Evolutionary conservation across 2,888 invertebrate genomes (phyloP).

Genomic region (Tipula helvola): DNA sequence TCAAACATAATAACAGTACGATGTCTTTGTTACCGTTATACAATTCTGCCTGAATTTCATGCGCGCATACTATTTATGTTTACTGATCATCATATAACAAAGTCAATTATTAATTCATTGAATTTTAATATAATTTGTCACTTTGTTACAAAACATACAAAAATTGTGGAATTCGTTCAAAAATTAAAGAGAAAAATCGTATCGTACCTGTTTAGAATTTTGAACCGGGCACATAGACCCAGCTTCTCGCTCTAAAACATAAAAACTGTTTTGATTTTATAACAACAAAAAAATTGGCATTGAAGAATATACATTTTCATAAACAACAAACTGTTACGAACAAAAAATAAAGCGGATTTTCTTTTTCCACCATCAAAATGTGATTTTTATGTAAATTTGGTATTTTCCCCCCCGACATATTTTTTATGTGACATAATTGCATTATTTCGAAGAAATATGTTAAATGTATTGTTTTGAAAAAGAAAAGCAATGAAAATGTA

Average conservation of each 20-base stretch:
- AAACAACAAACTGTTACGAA: background rate
- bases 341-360: background rate
- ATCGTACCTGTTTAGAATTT: background rate
- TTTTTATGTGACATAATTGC: background rate
- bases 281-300: background rate
- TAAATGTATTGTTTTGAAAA: background rate
- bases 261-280: background rate
- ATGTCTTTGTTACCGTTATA: too few relatives aligned
- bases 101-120: background rate
- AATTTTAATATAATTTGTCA: background rate
- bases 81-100: background rate
- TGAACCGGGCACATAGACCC: background rate
- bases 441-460: background rate
- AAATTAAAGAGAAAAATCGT: background rate
- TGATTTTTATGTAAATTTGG: background rate
- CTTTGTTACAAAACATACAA: background rate
- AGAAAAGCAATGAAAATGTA: background rate
- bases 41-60: background rate
- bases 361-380: background rate
- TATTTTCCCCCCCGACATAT: background rate
- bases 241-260: background rate
- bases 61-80: background rate
- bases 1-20: background rate
- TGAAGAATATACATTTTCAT: background rate
- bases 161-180: background rate